Percentiles rank a stretch among this genome's conserved stretches.
These are phyloP conservation scores for Eupithecia abbreviata DNA, from an alignment of 2,888 invertebrate genomes.

Conservation along the genomic window DNA sequence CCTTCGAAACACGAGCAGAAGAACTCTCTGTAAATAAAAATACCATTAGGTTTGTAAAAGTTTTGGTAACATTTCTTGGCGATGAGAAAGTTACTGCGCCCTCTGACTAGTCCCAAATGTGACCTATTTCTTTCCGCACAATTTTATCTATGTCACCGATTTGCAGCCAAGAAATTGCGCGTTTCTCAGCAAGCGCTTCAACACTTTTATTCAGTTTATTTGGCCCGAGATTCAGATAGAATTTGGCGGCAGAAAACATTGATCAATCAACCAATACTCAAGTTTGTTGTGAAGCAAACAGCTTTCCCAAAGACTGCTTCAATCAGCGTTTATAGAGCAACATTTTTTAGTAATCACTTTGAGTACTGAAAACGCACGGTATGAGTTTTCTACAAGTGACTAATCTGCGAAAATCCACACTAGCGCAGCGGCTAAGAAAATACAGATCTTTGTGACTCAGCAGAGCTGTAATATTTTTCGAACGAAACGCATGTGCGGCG, in stretches of 20 bases:
- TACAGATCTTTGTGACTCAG: no score
- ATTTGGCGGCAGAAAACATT: neutral
- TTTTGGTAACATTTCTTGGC: neutral
- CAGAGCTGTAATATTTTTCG: no score
- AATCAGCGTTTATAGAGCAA: no score
- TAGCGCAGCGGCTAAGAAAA: no score
- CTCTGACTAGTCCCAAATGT: neutral
- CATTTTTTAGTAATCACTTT: no score
- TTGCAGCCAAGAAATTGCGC: neutral
- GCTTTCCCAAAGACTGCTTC: no score
- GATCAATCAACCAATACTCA: neutral
- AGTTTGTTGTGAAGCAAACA: neutral
- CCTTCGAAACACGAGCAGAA: slow-evolving; percentile 92
- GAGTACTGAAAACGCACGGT: no score
- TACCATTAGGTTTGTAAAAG: neutral
- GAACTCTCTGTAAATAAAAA: slow-evolving; percentile 85
- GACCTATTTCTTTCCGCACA: neutral
- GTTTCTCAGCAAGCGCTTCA: neutral
- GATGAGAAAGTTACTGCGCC: neutral
- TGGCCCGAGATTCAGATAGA: neutral
- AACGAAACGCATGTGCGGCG: no score
- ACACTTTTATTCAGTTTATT: neutral
- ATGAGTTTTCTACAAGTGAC: no score
- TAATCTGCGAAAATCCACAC: no score
- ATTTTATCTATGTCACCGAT: neutral